Base-by-base conservation (phyloP, 2,888 invertebrate species). In the Agelastica alni region DNA sequence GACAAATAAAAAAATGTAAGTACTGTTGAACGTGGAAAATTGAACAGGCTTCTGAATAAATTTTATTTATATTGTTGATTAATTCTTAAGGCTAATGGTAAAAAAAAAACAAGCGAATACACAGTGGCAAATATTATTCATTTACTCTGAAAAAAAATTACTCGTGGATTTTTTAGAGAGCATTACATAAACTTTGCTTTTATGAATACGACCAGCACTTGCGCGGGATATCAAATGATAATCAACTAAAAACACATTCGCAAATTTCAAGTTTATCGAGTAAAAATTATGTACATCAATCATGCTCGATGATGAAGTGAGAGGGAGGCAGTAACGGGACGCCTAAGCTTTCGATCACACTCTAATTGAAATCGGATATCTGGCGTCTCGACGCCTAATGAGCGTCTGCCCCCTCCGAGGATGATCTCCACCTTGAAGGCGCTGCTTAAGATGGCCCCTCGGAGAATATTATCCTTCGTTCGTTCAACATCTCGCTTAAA, bases 321-420 rank as follows among this genome's bases (percentile, higher is more conserved):
- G 66, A 67, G 65, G 68, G 70, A 70, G 71, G 68, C 67, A 67
- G 75, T 70, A 75, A 75, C 73, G 67, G 68, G 74, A 75, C 73
- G 69, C 74, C 67, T 53, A 61, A 69, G 70, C 73, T 75, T 74
- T 76, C 75, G 72, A 76, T 75, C 76, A 63, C 60, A 58, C 64
- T 73, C 73, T 77, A 76, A 76, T 76, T 76, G 77, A 77, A 77
- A 76, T 72, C 68, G 69, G 74, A 76, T 71, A 69, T 71, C 64
- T 67, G 67, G 68, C 66, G 36, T 47, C 28, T 28, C 39, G 48
- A 31, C 67, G 62, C 53, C 62, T 69, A 74, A 74, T 72, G 74
- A 74, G 70, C 63, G 71, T 66, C 66, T 69, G 58, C 67, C 65
- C 68, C 65, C 65, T 59, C 55, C 58, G 55, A 44, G 52, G 55